Evolutionary conservation across 1,140 invertebrate genomes (phyloP).

Genomic region (Solenopsis fugax): DNA sequence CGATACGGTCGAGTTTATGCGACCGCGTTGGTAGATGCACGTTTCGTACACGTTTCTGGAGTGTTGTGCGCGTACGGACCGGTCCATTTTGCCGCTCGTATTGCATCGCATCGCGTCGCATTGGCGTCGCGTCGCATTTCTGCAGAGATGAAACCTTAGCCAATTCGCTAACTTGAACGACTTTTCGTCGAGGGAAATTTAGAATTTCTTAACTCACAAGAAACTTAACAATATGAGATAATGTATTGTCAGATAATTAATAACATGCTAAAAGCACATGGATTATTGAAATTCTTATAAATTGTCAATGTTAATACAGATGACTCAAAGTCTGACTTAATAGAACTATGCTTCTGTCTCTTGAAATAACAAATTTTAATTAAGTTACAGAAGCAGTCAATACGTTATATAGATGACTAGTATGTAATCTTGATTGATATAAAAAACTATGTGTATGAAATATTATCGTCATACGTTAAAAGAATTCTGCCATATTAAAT

Average conservation of each 20-base stretch:
- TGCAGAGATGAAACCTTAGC: conserved; percentile 35
- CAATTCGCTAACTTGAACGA: conserved; percentile 27
- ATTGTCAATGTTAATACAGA: not conserved
- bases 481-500: not conserved
- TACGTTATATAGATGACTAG: not conserved
- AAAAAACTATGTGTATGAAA: not conserved
- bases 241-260: not conserved
- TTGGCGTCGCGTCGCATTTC: conserved; percentile 36
- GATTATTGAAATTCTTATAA: not conserved
- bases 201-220: conserved; percentile 14
- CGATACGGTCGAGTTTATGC: conserved; percentile 75
- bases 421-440: not conserved
- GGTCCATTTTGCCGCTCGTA: conserved; percentile 14
- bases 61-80: conserved; percentile 43
- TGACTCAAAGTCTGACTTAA: not conserved
- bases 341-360: not conserved
- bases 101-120: conserved; percentile 57
- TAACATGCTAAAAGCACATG: not conserved
- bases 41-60: conserved; percentile 41
- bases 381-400: not conserved
- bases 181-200: conserved; percentile 3
- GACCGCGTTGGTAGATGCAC: conserved; percentile 77
- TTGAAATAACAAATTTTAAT: conserved; percentile 5
- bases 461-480: not conserved
- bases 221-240: not conserved